A percentile compares a stretch with the other conserved stretches of the same genome.
These are phyloP conservation scores for Scaptodrosophila lebanonensis DNA, from an alignment of 1,140 invertebrate species.

Conservation along the genomic window DNA sequence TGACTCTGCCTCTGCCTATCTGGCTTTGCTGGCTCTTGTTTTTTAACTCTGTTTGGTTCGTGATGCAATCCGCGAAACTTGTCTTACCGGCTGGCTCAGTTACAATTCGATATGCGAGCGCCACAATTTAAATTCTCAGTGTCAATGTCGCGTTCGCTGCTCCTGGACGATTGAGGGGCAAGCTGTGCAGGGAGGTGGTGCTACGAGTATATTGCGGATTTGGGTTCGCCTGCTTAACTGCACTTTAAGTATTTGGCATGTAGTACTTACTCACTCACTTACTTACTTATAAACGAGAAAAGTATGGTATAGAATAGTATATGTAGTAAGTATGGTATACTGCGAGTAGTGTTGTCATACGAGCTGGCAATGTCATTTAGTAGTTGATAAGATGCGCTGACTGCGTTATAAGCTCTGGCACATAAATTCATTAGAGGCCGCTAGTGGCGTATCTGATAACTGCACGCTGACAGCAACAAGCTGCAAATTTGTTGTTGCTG, in stretches of 20 bases:
- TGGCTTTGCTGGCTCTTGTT: background rate
- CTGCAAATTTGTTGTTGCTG: conserved; percentile 50
- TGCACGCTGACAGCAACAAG: conserved; percentile 53
- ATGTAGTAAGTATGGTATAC: conserved; percentile 26
- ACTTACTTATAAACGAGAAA: too few relatives aligned
- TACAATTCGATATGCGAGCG: conserved; percentile 69
- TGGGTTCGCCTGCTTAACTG: conserved; percentile 34
- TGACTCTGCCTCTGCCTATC: conserved; percentile 52
- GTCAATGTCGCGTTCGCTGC: conserved; percentile 58
- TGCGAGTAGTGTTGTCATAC: conserved; percentile 67
- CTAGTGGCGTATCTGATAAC: conserved; percentile 66
- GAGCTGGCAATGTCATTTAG: conserved; percentile 65
- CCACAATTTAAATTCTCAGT: conserved; percentile 71
- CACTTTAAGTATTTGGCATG: conserved; percentile 29
- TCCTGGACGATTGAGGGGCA: conserved; percentile 29
- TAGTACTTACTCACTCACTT: too few relatives aligned
- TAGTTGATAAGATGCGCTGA: conserved; percentile 59
- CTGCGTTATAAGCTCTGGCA: conserved; percentile 12
- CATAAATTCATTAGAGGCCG: conserved; percentile 66
- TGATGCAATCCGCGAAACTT: conserved; percentile 68
- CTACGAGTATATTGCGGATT: too few relatives aligned
- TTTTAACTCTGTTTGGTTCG: conserved; percentile 26
- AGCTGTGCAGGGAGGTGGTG: conserved; percentile 1
- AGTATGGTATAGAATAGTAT: too few relatives aligned
- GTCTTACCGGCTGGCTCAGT: conserved; percentile 63